Evolutionary conservation across 2,888 invertebrate genomes (phyloP), one percentile per base, ranked within the genome.

Genomic region (Pollenia griseotomentosa): DNA sequence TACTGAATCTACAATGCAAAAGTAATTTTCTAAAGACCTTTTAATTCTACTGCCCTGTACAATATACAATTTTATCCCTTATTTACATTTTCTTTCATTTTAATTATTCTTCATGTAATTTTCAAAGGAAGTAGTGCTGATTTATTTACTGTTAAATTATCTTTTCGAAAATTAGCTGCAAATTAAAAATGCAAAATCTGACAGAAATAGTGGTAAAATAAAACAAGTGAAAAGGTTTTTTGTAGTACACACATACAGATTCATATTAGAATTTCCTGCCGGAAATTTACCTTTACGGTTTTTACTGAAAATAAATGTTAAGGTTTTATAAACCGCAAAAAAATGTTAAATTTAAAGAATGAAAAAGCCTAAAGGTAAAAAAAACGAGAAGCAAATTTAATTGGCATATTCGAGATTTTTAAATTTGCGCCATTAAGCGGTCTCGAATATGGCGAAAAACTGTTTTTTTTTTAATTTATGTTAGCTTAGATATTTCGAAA

Each of bases 91-190:
- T 40, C 19, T 42, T 40, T 16, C 9, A 2, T 42, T 51, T 8
- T 57, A 40, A 33, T 33, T n/a, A n/a, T 1, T 33, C 33, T 51
- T 14, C 16, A 40, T 42, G 40, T n/a, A 51, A 10, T 12, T 33
- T n/a, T 16, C 53, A 16, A 57, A 59, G 78, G 51, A 78, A 74
- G 61, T 74, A 74, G 68, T 68, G 46, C 66, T 79, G 66, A 74
- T 79, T 84, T 79, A 79, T 84, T 68, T 61, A 68, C 61, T 78
- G 33, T 33, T 68, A 73, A 71, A 65, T 48, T 57, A 8, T 23
- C 4, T 68, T 19, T 14, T 65, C 42, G 61, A 10, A 83, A 77
- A 77, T 77, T 77, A 63, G 16, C 6, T 55, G 19, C 33, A 71
- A 66, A 84, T 68, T 66, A 68, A 74, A 16, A 46, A 73, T 55